Conservation (phyloP, 2,888 invertebrate species). For the Disparrhopalites patrizii region DNA sequence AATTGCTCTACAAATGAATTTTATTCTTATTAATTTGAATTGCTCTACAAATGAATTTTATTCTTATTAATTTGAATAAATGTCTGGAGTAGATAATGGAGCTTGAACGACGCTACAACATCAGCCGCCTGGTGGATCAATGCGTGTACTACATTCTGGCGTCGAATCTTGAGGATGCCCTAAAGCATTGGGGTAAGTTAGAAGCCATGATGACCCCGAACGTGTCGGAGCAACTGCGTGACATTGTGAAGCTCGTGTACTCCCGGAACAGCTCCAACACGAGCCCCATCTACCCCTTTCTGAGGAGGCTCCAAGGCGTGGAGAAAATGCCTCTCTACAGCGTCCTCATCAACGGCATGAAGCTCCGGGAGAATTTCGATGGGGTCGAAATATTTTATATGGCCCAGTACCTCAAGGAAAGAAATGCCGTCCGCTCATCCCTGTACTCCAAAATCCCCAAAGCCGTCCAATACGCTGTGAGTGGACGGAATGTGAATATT, state of each 20-base stretch:
- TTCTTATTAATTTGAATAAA: no score
- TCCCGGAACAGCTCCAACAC: slow-evolving; percentile 19
- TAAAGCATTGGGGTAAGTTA: neutral
- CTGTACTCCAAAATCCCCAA: slow-evolving; percentile 25
- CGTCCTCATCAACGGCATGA: slow-evolving; percentile 24
- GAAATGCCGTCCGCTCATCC: slow-evolving; percentile 16
- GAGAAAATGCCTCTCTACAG: slow-evolving; percentile 21
- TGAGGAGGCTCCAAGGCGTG: slow-evolving; percentile 15
- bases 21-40: no score
- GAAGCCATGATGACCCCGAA: slow-evolving; percentile 20
- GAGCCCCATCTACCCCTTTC: slow-evolving; percentile 21
- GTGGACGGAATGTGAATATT: slow-evolving; percentile 21
- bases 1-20: no score
- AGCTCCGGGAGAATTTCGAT: slow-evolving; percentile 21
- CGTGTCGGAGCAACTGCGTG: slow-evolving; percentile 6
- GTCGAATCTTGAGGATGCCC: slow-evolving; percentile 7
- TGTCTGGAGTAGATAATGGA: slow-evolving; percentile 24
- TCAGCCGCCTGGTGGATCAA: slow-evolving; percentile 18
- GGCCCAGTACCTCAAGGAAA: slow-evolving; percentile 22
- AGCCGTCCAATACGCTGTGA: slow-evolving; percentile 25
- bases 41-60: no score
- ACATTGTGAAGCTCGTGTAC: slow-evolving; percentile 16
- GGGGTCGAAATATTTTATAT: slow-evolving; percentile 19
- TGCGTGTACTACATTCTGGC: slow-evolving; percentile 19
- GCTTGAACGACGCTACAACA: slow-evolving; percentile 25